A percentile compares a stretch with the other conserved stretches of the same genome.
Evolutionary conservation across 2,888 invertebrate species (phyloP).

Genomic region (Amblyjoppa fuscipennis): DNA sequence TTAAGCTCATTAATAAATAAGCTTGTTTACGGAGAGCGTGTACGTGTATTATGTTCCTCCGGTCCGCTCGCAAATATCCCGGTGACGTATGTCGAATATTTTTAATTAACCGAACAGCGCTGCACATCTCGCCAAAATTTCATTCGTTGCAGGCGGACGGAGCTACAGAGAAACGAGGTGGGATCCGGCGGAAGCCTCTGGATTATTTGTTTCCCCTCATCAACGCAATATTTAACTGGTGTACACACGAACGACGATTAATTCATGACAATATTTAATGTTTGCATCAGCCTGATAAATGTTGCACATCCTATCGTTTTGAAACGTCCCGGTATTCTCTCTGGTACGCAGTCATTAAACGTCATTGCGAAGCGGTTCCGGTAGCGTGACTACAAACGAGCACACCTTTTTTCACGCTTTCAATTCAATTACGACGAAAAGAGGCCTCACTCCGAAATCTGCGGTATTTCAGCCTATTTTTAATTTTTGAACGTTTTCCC

Average conservation of each 20-base stretch:
- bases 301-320: constrained; percentile 1
- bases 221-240: constrained; percentile 49
- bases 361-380: background rate
- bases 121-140: background rate
- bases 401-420: constrained; percentile 17
- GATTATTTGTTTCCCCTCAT: constrained; percentile 42
- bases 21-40: background rate
- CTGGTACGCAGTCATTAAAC: background rate
- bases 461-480: too few species aligned
- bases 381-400: background rate
- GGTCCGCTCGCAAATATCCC: background rate
- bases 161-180: too few species aligned
- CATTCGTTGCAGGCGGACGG: constrained; percentile 15
- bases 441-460: background rate
- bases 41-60: constrained; percentile 8
- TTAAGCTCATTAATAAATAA: constrained; percentile 13
- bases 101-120: constrained; percentile 28
- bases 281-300: constrained; percentile 3
- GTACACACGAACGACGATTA: constrained; percentile 6
- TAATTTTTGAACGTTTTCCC: too few species aligned
- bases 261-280: constrained; percentile 13
- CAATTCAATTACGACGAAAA: constrained; percentile 47
- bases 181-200: background rate
- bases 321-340: background rate
- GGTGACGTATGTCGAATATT: constrained; percentile 33